Evolutionary conservation across 1,140 invertebrate genomes (phyloP).

Genomic region (Battus philenor): DNA sequence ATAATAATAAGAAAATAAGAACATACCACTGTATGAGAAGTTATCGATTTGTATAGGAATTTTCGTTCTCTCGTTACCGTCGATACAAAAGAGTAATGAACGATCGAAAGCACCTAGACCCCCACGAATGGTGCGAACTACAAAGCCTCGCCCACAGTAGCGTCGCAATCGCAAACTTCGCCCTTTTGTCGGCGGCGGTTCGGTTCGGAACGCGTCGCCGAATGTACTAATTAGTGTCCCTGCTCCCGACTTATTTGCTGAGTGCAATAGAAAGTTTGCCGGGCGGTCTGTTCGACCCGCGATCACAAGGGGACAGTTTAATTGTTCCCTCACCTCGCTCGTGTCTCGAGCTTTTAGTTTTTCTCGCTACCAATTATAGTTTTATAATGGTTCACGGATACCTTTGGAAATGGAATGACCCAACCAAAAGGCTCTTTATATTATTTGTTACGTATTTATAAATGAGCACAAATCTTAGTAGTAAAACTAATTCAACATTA

Average conservation of each 20-base stretch:
- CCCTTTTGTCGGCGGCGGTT: constrained; percentile 42
- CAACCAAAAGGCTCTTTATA: no score
- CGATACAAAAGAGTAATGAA: constrained; percentile 18
- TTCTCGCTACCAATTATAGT: constrained; percentile 15
- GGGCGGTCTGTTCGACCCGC: constrained; percentile 37
- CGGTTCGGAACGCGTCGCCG: constrained; percentile 26
- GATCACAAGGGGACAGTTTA: constrained; percentile 31
- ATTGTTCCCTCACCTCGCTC: constrained; percentile 33
- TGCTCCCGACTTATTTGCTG: constrained; percentile 47
- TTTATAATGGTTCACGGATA: constrained; percentile 6
- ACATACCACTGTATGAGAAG: no score
- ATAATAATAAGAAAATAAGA: no score
- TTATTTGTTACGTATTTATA: no score
- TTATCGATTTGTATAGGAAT: constrained; percentile 9
- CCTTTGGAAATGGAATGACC: constrained; percentile 14
- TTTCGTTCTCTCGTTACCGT: not conserved
- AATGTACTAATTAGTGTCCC: constrained; percentile 64
- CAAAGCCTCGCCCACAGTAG: constrained; percentile 45
- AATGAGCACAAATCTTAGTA: no score
- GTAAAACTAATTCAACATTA: no score
- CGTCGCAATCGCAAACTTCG: constrained; percentile 52
- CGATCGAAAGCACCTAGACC: constrained; percentile 20
- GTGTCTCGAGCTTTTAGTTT: constrained; percentile 14
- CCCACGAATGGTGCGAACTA: constrained; percentile 17
- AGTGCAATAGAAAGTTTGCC: constrained; percentile 52